Conservation (phyloP, 2,113 vertebrate species). For the Strix aluco region DNA sequence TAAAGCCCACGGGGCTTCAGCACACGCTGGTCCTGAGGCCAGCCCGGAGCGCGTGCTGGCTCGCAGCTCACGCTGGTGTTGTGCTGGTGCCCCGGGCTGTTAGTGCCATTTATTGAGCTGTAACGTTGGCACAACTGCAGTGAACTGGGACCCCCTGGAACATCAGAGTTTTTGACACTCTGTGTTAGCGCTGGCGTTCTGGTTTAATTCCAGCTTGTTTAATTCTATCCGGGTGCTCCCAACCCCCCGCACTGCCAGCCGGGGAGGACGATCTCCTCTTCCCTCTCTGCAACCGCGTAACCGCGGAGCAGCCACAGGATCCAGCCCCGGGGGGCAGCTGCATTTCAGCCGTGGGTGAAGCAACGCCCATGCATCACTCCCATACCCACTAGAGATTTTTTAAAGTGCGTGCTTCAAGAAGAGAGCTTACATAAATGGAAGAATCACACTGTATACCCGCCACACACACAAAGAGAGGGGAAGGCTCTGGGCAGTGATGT, state of each 20-base stretch:
- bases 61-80: accelerated
- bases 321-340: not conserved
- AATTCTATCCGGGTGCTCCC: not conserved
- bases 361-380: accelerated
- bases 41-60: accelerated
- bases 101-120: not conserved
- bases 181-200: not conserved
- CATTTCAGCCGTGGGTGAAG: not conserved
- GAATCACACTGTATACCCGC: accelerated
- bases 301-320: not conserved
- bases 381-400: not conserved
- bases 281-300: too few species aligned
- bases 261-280: accelerated
- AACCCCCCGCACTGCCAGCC: accelerated
- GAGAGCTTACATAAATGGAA: not conserved
- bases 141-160: not conserved
- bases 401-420: not conserved
- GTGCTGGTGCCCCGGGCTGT: accelerated
- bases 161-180: not conserved
- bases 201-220: not conserved
- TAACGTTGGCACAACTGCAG: not conserved
- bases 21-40: not conserved
- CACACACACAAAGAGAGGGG: accelerated
- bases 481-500: accelerated
- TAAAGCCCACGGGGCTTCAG: not conserved